Conservation (phyloP, 2,888 invertebrate species). For the Caenorhabditis angaria region DNA sequence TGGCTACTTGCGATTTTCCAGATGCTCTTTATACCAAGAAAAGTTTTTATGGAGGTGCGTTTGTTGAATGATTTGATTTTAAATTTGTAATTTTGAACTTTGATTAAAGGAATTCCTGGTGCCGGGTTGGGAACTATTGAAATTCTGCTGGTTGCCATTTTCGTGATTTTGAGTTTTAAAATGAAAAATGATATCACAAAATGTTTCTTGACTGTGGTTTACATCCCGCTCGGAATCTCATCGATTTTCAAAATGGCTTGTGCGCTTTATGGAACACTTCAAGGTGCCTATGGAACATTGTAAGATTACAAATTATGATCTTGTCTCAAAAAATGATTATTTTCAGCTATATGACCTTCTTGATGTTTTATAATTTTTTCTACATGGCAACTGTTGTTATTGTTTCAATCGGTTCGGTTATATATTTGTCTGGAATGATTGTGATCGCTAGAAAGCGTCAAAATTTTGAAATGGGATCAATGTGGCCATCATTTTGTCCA, state of each 20-base stretch:
- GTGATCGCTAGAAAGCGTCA: constrained; percentile 22
- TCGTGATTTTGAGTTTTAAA: constrained; percentile 31
- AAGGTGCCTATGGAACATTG: constrained; percentile 30
- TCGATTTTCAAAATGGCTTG: constrained; percentile 33
- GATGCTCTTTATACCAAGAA: constrained; percentile 29
- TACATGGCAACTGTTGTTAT: constrained; percentile 24
- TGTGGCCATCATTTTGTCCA: constrained; percentile 25
- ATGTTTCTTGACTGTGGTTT: constrained; percentile 22
- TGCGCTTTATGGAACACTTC: constrained; percentile 16
- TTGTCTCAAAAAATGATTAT: background rate
- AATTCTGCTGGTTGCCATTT: constrained; percentile 17
- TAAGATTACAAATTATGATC: constrained; percentile 1
- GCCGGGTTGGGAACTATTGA: constrained; percentile 22
- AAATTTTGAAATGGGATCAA: constrained; percentile 18
- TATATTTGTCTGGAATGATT: constrained; percentile 28
- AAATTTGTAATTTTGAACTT: background rate
- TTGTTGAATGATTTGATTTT: background rate
- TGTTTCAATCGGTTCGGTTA: constrained; percentile 21
- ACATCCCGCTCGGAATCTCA: constrained; percentile 34
- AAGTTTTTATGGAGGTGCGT: constrained; percentile 22
- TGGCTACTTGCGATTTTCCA: constrained; percentile 24
- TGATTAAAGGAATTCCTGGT: constrained; percentile 13
- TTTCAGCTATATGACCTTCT: constrained; percentile 19
- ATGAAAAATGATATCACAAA: constrained; percentile 38
- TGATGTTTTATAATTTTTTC: constrained; percentile 34